phyloP scores from a whole-genome alignment of 2,888 invertebrate species.

The Rotaria sp. region DNA sequence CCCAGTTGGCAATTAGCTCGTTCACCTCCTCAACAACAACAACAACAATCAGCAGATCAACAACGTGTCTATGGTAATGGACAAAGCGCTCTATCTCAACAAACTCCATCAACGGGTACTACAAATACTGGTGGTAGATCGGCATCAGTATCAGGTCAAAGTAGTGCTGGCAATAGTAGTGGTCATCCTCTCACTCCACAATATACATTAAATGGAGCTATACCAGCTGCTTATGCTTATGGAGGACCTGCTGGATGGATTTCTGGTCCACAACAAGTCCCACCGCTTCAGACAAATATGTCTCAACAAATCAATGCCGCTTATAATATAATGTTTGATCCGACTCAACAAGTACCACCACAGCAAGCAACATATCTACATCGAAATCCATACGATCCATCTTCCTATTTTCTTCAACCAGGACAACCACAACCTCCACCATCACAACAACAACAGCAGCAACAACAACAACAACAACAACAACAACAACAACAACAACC shows the following conservation, averaged over 20 bases:
- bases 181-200: not conserved
- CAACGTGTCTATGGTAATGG: not conserved
- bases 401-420: not conserved
- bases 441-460: not conserved
- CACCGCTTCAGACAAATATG: not conserved
- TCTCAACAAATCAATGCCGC: not conserved
- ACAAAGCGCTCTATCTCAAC: not conserved
- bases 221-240: not conserved
- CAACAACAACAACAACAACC: not conserved
- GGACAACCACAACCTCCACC: not conserved
- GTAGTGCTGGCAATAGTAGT: not conserved
- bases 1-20: not conserved
- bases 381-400: not conserved
- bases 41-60: not conserved
- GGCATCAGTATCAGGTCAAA: not conserved
- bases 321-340: not conserved
- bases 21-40: not conserved
- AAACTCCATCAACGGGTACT: not conserved
- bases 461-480: not conserved
- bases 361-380: not conserved
- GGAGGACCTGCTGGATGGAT: not conserved
- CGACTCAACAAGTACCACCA: not conserved
- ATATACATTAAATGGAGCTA: not conserved
- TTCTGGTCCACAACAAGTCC: not conserved
- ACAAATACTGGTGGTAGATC: not conserved